Evolutionary conservation across 2,113 vertebrate species (phyloP), one percentile per base, ranked within the genome.

Genomic region (Cyanoramphus novaezelandiae): DNA sequence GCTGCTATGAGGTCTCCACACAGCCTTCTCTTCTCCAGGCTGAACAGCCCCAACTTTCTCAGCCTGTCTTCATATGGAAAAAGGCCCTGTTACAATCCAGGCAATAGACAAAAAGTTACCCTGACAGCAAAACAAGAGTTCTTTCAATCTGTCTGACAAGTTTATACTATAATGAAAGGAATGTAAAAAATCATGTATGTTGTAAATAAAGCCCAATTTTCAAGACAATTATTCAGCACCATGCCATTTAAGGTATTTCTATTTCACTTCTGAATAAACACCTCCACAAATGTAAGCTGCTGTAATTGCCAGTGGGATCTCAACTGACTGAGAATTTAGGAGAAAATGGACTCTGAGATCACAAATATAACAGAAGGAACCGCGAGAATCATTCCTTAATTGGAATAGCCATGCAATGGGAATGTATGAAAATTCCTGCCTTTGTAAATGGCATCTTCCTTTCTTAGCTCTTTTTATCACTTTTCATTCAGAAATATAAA

Each of bases 111-210:
- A 17, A 78, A 78, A 83, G 47, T 44, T 63, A 57, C 35, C 13
- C 39, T 0, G 0, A 62, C 17, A 52, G 37, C n/a, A 70, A 59
- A 65, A 41, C 23, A 74, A 29, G 11, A 33, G 29, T 37, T 86
- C 49, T 60, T 65, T 49, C n/a, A 78, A 31, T 55, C 33, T 27
- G 69, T 44, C 17, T 69, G 27, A 63, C 12, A 35, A 44, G 33
- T 52, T 59, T 31, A 47, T 5, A 60, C 27, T 21, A 74, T 28
- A 35, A 63, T 16, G 15, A 77, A 86, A 60, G 29, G 20, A 47
- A 69, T 18, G 25, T 23, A 68, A 92, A 24, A 64, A 70, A 55
- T 24, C 14, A 19, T 3, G 2, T 39, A 50, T n/a, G 27, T 46
- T 78, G 49, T 59, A 68, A 72, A 52, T 52, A 79, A 74, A 74